Base-by-base conservation (phyloP, 2,888 invertebrate genomes). In the Ypsolopha scabrella region DNA sequence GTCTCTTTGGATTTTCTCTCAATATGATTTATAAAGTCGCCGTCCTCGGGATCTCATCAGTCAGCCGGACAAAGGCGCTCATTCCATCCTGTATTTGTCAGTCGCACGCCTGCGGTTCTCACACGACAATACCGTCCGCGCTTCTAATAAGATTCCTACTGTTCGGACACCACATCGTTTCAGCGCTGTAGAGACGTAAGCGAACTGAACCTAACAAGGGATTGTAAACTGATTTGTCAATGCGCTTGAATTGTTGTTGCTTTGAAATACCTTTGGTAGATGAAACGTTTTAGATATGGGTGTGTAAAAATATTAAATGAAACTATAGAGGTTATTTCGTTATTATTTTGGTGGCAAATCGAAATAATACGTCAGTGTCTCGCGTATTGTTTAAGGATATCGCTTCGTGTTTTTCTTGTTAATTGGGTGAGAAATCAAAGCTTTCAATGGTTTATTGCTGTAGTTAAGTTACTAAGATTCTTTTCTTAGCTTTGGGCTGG, bases 371-470 rank as follows among this genome's bases (percentile, higher is more conserved):
- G 64, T 81, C 77, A 75, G 61, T 70, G 76, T 75, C 76, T 54
- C 75, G 53, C 50, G 58, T 55, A 62, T 74, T 73, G 76, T 74
- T 72, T 63, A 60, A 65, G 60, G 53, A 61, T 68, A 79, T 72
- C 67, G 64, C 62, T 70, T 61, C 71, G 70, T 81, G 80, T 81
- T 81, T 78, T 80, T 79, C 78, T 75, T 70, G 68, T 70, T 85
- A 85, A 85, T 85, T 83, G 81, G 80, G 63, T 69, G 65, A 80
- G 76, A 70, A 79, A 80, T 82, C 83, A 81, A 69, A 62, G 60
- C 64, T 55, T 54, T 53, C 50, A 55, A 59, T 61, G 41, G 50
- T 54, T 24, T 52, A 44, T 55, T 53, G 14, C 51, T 52, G 10
- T 47, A 33, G 34, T 41, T 34, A 48, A 50, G 51, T 55, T 45